A percentile compares a stretch with the other conserved stretches of the same genome.
Evolutionary conservation across 2,113 vertebrate genomes (phyloP).

Genomic region (Entomyzon cyanotis): DNA sequence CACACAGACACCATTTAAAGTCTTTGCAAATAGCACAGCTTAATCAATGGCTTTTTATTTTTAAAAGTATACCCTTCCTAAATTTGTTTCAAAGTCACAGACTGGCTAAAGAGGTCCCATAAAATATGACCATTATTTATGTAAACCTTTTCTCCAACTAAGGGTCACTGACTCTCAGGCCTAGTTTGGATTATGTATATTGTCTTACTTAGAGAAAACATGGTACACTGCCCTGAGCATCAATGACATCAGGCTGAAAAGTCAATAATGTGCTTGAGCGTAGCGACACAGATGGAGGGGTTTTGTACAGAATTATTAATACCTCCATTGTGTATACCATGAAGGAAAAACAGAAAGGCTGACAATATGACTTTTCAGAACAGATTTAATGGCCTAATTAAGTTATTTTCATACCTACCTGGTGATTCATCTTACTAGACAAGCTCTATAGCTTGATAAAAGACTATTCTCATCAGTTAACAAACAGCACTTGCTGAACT

Average conservation of each 20-base stretch:
- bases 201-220: background rate
- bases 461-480: background rate
- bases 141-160: background rate
- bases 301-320: background rate
- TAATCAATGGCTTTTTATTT: background rate
- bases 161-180: background rate
- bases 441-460: background rate
- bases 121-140: background rate
- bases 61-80: too few relatives aligned
- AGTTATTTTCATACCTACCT: background rate
- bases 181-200: background rate
- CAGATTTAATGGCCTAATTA: background rate
- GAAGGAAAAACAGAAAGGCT: background rate
- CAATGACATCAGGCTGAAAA: background rate
- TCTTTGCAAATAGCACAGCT: accelerated
- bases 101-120: background rate
- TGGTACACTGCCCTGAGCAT: accelerated
- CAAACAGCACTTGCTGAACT: background rate
- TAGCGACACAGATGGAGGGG: accelerated
- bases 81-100: background rate
- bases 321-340: background rate
- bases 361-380: background rate
- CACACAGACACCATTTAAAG: background rate
- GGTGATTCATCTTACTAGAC: background rate
- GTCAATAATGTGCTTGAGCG: accelerated